Evolutionary conservation across 2,113 vertebrate species (phyloP).

Genomic region (Chloropsis hardwickii): DNA sequence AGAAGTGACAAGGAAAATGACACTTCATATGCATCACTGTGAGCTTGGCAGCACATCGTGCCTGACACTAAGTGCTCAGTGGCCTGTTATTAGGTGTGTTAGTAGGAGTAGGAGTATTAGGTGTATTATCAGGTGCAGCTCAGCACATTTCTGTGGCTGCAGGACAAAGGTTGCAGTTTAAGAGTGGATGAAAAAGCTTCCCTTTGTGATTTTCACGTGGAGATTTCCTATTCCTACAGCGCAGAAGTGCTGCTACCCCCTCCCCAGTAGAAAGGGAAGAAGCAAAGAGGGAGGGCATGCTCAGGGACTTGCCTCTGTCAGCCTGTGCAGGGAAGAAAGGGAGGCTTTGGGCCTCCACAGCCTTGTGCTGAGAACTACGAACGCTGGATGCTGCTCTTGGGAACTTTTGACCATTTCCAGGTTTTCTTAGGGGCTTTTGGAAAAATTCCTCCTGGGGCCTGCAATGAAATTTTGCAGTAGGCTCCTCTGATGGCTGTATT

Average conservation of each 20-base stretch:
- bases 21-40: neutral
- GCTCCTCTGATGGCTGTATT: constrained; percentile 1
- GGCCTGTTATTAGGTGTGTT: neutral
- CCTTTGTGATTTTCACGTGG: neutral
- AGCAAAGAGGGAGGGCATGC: constrained; percentile 51
- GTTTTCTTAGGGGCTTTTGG: constrained; percentile 33
- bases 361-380: constrained; percentile 25
- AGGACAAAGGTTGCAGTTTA: neutral
- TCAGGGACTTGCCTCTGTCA: constrained; percentile 49
- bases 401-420: neutral
- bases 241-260: neutral
- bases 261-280: constrained; percentile 23
- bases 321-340: constrained; percentile 8
- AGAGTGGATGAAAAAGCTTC: neutral
- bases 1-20: neutral
- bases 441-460: constrained; percentile 40
- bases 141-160: neutral
- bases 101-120: constrained; percentile 29
- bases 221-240: neutral
- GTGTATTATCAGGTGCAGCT: neutral
- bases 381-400: constrained; percentile 10
- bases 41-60: neutral
- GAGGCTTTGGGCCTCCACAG: constrained; percentile 48
- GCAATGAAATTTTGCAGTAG: constrained; percentile 46
- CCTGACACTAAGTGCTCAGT: neutral